phyloP scores from a whole-genome alignment of 2,113 vertebrate species.

The Cottus gobio region DNA sequence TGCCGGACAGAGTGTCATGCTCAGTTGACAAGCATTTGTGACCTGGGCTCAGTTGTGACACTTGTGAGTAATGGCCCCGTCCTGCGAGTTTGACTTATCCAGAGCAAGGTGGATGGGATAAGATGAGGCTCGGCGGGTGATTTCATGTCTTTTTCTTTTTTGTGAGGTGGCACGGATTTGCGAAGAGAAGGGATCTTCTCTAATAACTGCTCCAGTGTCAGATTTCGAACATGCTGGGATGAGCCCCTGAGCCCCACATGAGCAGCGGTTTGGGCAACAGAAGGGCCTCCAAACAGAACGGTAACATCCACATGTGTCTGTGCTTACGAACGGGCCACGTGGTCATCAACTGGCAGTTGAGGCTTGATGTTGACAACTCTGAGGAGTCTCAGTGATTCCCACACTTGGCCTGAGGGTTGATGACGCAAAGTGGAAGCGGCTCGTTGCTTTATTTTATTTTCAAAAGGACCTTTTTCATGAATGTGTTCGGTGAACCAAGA shows the following conservation, averaged over 20 bases:
- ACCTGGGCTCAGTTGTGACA: conserved; percentile 65
- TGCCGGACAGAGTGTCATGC: conserved; percentile 54
- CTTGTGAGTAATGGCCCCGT: conserved; percentile 60
- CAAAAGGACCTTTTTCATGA: conserved; percentile 58
- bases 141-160: conserved; percentile 25
- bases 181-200: conserved; percentile 42
- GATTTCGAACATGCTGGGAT: conserved; percentile 57
- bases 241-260: too few species aligned
- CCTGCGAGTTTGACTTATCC: conserved; percentile 38
- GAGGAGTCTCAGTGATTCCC: conserved; percentile 65
- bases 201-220: conserved; percentile 57
- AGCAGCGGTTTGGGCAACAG: conserved; percentile 50
- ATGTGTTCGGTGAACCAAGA: conserved; percentile 26
- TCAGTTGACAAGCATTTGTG: conserved; percentile 61
- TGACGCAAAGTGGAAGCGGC: conserved; percentile 30
- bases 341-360: conserved; percentile 60
- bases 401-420: conserved; percentile 46
- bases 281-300: conserved; percentile 48
- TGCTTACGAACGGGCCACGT: conserved; percentile 42
- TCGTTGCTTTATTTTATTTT: conserved; percentile 63
- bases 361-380: conserved; percentile 68
- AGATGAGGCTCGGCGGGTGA: conserved; percentile 30
- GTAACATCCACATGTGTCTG: conserved; percentile 49
- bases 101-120: conserved; percentile 17
- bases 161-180: conserved; percentile 24